These are phyloP conservation scores for Tipula unca DNA, from an alignment of 2,888 invertebrate species.

Conservation along the genomic window DNA sequence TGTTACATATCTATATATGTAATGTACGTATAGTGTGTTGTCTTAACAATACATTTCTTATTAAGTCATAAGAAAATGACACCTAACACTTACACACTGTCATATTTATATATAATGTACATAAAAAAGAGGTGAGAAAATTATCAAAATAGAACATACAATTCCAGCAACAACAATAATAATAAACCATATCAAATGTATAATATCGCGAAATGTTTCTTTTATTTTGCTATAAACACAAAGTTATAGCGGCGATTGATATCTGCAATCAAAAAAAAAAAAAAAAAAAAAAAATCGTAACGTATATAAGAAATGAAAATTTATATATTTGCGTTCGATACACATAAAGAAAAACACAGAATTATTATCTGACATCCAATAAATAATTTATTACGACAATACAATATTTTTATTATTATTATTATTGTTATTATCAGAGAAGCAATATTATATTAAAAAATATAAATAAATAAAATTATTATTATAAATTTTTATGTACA, in stretches of 20 bases:
- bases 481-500: not conserved
- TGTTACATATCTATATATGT: not conserved
- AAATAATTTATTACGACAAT: conserved; percentile 14
- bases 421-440: not conserved
- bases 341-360: conserved; percentile 8
- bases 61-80: not conserved
- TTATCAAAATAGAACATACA: conserved; percentile 3
- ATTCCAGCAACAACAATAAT: not conserved
- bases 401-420: conserved; percentile 14
- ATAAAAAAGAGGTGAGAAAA: not conserved
- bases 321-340: not conserved
- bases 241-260: conserved; percentile 8
- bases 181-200: not conserved
- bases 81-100: not conserved
- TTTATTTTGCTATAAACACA: not conserved
- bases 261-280: not conserved
- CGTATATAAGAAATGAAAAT: conserved; percentile 1
- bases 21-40: not conserved
- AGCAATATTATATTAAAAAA: not conserved
- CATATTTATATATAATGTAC: too few species aligned
- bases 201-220: not conserved
- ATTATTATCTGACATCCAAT: conserved; percentile 14
- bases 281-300: not conserved
- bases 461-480: not conserved
- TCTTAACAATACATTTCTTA: not conserved